Evolutionary conservation across 2,797 vertebrate genomes (phyloP).

Genomic region (Eremophila alpestris): DNA sequence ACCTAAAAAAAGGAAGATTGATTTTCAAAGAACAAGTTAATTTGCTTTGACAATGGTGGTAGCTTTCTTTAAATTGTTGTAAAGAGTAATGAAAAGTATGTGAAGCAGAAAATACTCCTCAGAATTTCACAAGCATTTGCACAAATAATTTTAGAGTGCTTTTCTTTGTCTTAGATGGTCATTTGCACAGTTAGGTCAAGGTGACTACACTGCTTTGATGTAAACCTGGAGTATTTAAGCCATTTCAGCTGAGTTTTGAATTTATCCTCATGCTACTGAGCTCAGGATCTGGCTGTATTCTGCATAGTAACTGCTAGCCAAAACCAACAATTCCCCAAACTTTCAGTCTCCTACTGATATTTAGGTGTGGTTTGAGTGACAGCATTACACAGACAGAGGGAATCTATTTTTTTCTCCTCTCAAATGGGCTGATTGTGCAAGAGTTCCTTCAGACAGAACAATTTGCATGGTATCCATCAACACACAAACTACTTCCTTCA

Average conservation of each 20-base stretch:
- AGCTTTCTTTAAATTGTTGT: conserved; percentile 57
- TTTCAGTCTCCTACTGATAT: conserved; percentile 51
- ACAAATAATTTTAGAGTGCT: background rate
- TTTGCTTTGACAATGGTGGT: conserved; percentile 65
- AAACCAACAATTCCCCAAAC: conserved; percentile 34
- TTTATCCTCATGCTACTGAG: background rate
- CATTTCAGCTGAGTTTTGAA: background rate
- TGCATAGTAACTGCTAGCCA: background rate
- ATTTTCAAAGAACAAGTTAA: conserved; percentile 74
- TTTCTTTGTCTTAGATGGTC: background rate
- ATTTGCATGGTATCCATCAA: conserved; percentile 59
- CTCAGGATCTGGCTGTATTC: background rate
- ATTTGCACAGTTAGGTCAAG: background rate
- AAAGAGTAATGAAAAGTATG: conserved; percentile 43
- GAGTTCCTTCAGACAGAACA: conserved; percentile 51
- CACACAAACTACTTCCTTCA: conserved; percentile 42
- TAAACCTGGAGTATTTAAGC: background rate
- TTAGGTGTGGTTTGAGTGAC: conserved; percentile 58
- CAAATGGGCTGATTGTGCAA: conserved; percentile 35
- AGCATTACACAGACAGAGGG: conserved; percentile 11
- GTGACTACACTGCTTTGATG: background rate
- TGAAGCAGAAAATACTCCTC: conserved; percentile 28
- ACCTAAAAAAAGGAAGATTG: conserved; percentile 57
- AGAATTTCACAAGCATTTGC: conserved; percentile 1
- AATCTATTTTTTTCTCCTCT: background rate